phyloP scores from a whole-genome alignment of 2,113 vertebrate species.

The Oxyruncus cristatus region DNA sequence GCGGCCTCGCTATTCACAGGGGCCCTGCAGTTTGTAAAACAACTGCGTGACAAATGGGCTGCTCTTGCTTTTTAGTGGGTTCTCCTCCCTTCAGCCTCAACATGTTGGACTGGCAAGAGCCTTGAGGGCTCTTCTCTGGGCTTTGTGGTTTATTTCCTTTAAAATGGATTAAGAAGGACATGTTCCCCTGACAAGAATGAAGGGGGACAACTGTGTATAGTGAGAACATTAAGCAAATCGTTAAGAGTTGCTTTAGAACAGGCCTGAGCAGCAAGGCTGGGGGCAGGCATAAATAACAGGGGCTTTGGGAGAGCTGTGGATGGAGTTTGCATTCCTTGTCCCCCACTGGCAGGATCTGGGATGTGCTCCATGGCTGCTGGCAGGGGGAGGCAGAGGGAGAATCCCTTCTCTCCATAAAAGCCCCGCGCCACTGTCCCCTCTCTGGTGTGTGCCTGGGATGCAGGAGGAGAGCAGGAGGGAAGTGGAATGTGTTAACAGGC shows the following conservation, averaged over 20 bases:
- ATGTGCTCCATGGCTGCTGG: neutral
- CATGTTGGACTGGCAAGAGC: neutral
- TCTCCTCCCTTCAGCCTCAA: conserved; percentile 16
- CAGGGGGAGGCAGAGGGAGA: neutral
- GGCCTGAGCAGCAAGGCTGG: neutral
- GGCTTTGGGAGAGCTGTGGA: neutral
- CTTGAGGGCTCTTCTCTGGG: neutral
- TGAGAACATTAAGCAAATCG: conserved; percentile 33
- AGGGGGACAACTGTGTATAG: neutral
- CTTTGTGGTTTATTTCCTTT: conserved; percentile 47
- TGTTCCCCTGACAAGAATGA: conserved; percentile 26
- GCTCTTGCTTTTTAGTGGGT: conserved; percentile 1
- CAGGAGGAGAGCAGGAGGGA: neutral
- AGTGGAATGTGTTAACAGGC: neutral
- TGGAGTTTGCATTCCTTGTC: neutral
- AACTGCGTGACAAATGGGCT: conserved; percentile 29
- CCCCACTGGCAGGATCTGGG: neutral
- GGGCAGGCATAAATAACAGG: neutral
- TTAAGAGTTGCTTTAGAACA: conserved; percentile 4
- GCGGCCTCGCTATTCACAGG: conserved; percentile 43
- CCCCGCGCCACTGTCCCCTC: neutral
- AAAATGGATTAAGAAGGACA: conserved; percentile 34
- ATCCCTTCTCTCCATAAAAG: neutral
- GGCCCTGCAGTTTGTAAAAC: neutral
- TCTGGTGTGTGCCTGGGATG: neutral